These are phyloP conservation scores for Anthopleura xanthogrammica DNA, from an alignment of 92 coral and sea anemone genomes.

Conservation along the genomic window DNA sequence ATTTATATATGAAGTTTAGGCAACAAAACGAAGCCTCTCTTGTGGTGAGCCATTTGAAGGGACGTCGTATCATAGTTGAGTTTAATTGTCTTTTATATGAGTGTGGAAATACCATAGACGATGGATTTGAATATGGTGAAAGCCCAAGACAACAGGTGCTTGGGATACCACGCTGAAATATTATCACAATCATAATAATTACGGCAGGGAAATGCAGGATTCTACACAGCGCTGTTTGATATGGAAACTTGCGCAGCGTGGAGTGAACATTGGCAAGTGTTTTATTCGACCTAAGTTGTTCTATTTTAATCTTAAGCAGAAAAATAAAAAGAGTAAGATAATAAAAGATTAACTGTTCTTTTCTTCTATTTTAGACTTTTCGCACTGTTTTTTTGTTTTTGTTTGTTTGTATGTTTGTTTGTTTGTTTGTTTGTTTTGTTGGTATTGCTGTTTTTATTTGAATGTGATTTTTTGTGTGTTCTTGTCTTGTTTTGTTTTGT, in stretches of 20 bases:
- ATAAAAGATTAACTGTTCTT: too few relatives aligned
- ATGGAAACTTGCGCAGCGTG: background rate
- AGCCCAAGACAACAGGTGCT: background rate
- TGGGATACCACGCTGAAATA: background rate
- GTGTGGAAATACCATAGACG: background rate
- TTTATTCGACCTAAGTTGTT: too few relatives aligned
- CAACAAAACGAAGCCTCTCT: background rate
- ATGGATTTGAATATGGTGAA: conserved; percentile 7
- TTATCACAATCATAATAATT: background rate
- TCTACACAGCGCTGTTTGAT: background rate
- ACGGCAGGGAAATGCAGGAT: background rate
- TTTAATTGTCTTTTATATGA: background rate
- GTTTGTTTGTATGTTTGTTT: too few relatives aligned
- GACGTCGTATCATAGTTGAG: background rate
- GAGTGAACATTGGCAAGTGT: background rate
- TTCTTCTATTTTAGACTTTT: too few relatives aligned
- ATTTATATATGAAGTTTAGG: too few relatives aligned
- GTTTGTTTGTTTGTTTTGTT: too few relatives aligned
- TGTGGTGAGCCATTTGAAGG: background rate
- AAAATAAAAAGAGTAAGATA: background rate
- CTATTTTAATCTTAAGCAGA: too few relatives aligned
- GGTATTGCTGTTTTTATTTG: too few relatives aligned
- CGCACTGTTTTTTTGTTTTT: too few relatives aligned
- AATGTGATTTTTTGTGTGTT: too few relatives aligned
- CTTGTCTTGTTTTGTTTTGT: too few relatives aligned